These are phyloP conservation scores for Aleadryas rufinucha DNA, from an alignment of 2,113 vertebrate species.

Conservation along the genomic window DNA sequence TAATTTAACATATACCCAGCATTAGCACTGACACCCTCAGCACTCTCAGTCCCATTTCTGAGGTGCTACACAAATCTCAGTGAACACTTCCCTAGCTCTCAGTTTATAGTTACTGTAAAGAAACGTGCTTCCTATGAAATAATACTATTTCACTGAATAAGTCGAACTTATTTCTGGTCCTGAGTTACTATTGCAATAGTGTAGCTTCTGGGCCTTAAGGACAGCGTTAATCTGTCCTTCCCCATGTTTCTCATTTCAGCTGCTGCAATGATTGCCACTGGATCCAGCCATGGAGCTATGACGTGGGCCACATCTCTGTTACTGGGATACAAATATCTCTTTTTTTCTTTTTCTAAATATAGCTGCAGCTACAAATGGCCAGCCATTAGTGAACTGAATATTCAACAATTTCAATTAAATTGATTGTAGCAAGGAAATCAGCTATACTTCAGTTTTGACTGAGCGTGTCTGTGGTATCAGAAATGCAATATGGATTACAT, in stretches of 20 bases:
- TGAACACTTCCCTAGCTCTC: background rate
- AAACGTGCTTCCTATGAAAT: background rate
- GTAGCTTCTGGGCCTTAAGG: background rate
- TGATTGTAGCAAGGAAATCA: background rate
- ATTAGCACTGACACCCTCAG: background rate
- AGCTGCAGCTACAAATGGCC: background rate
- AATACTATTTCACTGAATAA: background rate
- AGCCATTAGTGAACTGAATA: background rate
- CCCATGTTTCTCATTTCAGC: background rate
- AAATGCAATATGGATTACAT: background rate
- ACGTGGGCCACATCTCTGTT: background rate
- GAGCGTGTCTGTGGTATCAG: accelerated
- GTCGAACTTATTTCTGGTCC: background rate
- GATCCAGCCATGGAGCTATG: background rate
- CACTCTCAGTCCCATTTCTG: background rate
- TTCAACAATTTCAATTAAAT: background rate
- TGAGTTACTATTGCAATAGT: background rate
- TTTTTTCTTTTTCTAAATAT: slow-evolving; percentile 2
- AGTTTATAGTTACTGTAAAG: background rate
- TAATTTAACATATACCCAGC: background rate
- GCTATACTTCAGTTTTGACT: background rate
- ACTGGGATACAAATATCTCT: background rate
- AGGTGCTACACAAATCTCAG: background rate
- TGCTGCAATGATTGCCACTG: background rate
- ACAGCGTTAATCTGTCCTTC: background rate